Evolutionary conservation across 2,888 invertebrate genomes (phyloP).

Genomic region (Corbicula japonica): DNA sequence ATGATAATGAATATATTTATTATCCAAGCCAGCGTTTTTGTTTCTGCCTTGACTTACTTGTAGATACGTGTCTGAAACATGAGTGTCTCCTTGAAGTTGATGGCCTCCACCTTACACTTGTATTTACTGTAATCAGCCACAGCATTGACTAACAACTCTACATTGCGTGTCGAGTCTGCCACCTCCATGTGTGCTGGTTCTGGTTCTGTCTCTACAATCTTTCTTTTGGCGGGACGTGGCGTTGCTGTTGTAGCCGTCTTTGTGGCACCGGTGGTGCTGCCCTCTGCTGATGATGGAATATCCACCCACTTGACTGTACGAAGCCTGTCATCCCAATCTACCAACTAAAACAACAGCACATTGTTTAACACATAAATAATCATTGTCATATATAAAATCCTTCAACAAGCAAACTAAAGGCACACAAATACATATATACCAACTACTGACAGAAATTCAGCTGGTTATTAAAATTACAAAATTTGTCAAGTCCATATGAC

Average conservation of each 20-base stretch:
- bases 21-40: too few species aligned
- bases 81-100: constrained; percentile 85
- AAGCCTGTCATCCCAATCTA: constrained; percentile 86
- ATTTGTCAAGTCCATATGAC: too few species aligned
- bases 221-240: constrained; percentile 82
- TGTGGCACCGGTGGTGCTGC: constrained; percentile 54
- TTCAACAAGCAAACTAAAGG: too few species aligned
- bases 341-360: constrained; percentile 63
- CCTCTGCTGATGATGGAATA: constrained; percentile 68
- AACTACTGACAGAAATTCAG: too few species aligned
- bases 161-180: constrained; percentile 78
- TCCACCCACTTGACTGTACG: constrained; percentile 86
- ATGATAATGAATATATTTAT: too few species aligned
- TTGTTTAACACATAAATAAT: background rate
- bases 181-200: constrained; percentile 84
- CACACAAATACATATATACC: too few species aligned
- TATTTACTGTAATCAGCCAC: constrained; percentile 84
- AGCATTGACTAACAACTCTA: constrained; percentile 84
- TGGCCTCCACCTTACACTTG: constrained; percentile 81
- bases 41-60: constrained; percentile 86
- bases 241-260: constrained; percentile 67
- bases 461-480: too few species aligned
- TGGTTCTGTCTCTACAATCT: constrained; percentile 85
- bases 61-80: constrained; percentile 86
- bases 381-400: too few species aligned